Conservation (phyloP, 1,140 invertebrate genomes). For the Araneus ventricosus region DNA sequence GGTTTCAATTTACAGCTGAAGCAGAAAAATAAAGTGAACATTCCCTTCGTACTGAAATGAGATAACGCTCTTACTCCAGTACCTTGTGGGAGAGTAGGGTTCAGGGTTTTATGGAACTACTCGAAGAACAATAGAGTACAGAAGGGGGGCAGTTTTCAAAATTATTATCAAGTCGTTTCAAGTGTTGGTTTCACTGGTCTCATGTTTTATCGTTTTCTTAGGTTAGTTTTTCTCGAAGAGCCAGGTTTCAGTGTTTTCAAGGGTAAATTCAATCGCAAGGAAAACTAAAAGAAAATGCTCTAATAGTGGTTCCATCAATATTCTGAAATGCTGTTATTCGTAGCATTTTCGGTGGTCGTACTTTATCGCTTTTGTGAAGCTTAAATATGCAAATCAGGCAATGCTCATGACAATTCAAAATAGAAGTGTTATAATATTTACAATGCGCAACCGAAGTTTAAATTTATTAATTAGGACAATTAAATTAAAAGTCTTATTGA, state of each 20-base stretch:
- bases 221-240: background rate
- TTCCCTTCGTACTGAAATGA: conserved; percentile 35
- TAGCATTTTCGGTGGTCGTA: too few species aligned
- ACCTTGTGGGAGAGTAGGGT: background rate
- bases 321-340: background rate
- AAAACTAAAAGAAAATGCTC: background rate
- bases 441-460: too few species aligned
- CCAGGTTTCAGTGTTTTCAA: conserved; percentile 2
- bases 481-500: too few species aligned
- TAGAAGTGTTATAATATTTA: too few species aligned
- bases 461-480: too few species aligned
- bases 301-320: background rate
- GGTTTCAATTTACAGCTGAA: conserved; percentile 68
- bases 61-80: conserved; percentile 7
- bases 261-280: background rate
- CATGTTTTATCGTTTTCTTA: conserved; percentile 19
- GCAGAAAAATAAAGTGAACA: conserved; percentile 51
- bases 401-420: too few species aligned
- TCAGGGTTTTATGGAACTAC: background rate
- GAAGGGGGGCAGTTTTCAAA: background rate
- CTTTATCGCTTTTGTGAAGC: too few species aligned
- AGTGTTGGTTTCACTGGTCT: background rate
- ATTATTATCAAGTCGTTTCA: conserved; percentile 39
- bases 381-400: too few species aligned
- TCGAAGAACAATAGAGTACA: conserved; percentile 20